Evolutionary conservation across 2,797 vertebrate genomes (phyloP).

Genomic region (Platyrinchus mystaceus): DNA sequence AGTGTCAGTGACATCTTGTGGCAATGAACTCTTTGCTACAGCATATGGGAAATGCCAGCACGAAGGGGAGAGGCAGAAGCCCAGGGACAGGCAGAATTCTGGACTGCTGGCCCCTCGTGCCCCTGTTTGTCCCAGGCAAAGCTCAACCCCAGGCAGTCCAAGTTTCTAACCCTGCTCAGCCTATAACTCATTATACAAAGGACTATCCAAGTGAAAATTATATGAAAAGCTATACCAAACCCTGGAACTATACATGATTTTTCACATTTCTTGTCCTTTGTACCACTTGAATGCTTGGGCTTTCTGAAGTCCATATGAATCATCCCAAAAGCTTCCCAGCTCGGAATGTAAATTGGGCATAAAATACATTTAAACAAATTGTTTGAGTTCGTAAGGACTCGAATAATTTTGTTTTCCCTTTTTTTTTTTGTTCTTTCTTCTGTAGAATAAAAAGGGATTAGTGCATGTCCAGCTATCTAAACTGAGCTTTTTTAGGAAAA

Average conservation of each 20-base stretch:
- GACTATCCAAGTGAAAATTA: not conserved
- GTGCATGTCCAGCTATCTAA: conserved; percentile 38
- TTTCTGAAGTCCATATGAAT: not conserved
- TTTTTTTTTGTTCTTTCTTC: not conserved
- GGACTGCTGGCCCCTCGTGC: not conserved
- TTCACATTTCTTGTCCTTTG: not conserved
- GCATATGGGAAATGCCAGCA: not conserved
- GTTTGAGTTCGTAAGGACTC: not conserved
- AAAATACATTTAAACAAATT: not conserved
- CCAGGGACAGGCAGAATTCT: not conserved
- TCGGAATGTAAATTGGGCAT: not conserved
- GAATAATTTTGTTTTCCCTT: not conserved
- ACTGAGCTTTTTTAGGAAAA: conserved; percentile 21
- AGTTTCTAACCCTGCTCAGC: not conserved
- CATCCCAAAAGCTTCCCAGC: not conserved
- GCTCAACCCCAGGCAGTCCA: not conserved
- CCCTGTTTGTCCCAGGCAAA: not conserved
- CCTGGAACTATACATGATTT: not conserved
- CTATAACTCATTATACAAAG: not conserved
- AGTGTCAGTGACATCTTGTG: conserved; percentile 68
- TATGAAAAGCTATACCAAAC: not conserved
- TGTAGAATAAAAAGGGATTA: conserved; percentile 52
- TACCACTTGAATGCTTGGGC: not conserved
- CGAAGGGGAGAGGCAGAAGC: not conserved
- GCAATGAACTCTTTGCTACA: conserved; percentile 48